Base-by-base conservation (phyloP, 2,888 invertebrate genomes). In the Hyppa rectilinea region DNA sequence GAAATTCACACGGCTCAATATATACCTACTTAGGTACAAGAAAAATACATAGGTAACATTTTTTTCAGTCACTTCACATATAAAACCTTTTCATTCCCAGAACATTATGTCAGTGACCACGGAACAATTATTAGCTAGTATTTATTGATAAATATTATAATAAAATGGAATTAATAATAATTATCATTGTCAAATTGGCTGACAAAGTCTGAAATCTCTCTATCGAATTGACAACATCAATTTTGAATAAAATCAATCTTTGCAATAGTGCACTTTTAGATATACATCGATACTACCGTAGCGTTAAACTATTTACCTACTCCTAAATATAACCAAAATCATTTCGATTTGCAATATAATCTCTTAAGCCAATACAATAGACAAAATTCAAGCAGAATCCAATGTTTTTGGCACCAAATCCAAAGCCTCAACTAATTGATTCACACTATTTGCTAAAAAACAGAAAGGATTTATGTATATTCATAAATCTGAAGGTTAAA, bases 361-460 rank as follows among this genome's bases (percentile, higher is more conserved):
- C 7, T 31, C 14, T 9, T 23, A 36, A 56, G 14, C 34, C 14
- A 36, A 2, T 36, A 49, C 9, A 50, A n/a, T 23, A 45, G 2
- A 31, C 43, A 53, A 38, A 45, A 55, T 10, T 58, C 36, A 14
- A 43, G 10, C 23, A 36, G 40, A 31, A 45, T n/a, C 43, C 26
- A 47, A 36, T 34, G 23, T 20, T 59, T 75, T 75, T 75, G 75
- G 69, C 62, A 75, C 59, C 31, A 49, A 38, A 49, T 43, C 7
- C 10, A 20, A 56, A 70, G 36, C 2, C 20, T 58, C 20, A n/a
- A 36, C 20, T 61, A 47, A 58, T 56, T 40, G 12, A 61, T 64
- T 55, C 43, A 50, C 38, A 40, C 14, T 29, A 64, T 59, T 61
- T 58, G 43, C 56, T 55, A 43, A 60, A 71, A 70, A 75, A 43